A percentile compares a stretch with the other conserved stretches of the same genome.
These are phyloP conservation scores for Stigmatopora nigra DNA, from an alignment of 2,113 vertebrate species.

Conservation along the genomic window DNA sequence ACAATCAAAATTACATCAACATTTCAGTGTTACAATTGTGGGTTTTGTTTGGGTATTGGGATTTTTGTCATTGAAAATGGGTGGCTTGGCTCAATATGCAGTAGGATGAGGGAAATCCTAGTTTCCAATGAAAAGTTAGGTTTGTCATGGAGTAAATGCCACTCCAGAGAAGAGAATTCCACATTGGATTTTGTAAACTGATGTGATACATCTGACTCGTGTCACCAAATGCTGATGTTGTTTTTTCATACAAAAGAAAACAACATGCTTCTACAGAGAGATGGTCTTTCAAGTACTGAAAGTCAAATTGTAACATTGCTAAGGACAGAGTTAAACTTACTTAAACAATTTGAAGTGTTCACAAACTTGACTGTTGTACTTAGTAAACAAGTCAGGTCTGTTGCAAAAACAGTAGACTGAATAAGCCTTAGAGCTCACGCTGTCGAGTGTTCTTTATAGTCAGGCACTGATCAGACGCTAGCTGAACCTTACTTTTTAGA, in stretches of 20 bases:
- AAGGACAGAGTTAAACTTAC: background rate
- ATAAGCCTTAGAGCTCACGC: background rate
- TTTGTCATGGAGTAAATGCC: background rate
- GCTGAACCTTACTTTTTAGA: constrained; percentile 17
- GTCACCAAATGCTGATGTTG: background rate
- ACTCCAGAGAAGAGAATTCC: background rate
- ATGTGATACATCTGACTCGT: background rate
- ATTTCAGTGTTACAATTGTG: no score
- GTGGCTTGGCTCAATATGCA: background rate
- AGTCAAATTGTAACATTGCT: background rate
- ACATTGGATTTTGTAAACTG: background rate
- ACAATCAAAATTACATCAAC: no score
- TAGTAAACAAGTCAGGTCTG: constrained; percentile 9
- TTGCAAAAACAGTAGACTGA: background rate
- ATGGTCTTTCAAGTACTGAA: background rate
- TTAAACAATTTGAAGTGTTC: background rate
- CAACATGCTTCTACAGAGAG: background rate
- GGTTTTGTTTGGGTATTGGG: background rate
- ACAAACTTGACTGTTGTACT: background rate
- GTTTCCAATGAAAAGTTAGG: background rate
- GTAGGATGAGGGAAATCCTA: background rate
- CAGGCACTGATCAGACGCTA: background rate
- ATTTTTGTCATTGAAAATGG: background rate
- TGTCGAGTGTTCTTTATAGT: constrained; percentile 5
- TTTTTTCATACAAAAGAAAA: background rate